A percentile compares a stretch with the other conserved stretches of the same genome.
Conservation (phyloP, 2,888 invertebrate genomes). For the Polymixis lichenea region DNA sequence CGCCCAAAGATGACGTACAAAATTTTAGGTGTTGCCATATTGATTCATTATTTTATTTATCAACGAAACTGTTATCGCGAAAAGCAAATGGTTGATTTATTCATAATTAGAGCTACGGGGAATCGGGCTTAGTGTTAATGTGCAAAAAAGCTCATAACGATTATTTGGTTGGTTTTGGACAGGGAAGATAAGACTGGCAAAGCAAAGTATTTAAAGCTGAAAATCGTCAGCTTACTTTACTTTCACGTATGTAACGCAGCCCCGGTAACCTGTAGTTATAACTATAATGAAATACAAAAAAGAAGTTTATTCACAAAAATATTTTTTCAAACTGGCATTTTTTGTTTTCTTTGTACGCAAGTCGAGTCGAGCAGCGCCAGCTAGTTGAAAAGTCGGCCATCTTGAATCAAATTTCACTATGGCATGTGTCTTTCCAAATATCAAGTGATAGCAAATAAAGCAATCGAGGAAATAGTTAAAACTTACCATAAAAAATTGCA, state of each 20-base stretch:
- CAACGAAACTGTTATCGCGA: neutral
- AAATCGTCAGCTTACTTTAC: neutral
- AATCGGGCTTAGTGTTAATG: neutral
- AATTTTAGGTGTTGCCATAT: conserved; percentile 25
- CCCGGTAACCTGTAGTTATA: neutral
- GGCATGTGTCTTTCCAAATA: conserved; percentile 85
- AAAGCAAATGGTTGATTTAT: conserved; percentile 2
- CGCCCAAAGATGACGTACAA: conserved; percentile 9
- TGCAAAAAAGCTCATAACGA: conserved; percentile 9
- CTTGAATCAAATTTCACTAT: conserved; percentile 85
- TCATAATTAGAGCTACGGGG: neutral
- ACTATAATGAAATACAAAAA: conserved; percentile 15
- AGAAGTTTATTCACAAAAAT: conserved; percentile 5
- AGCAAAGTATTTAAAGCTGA: conserved; percentile 8
- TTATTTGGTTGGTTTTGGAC: conserved; percentile 13
- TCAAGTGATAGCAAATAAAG: conserved; percentile 78
- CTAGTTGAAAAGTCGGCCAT: conserved; percentile 78
- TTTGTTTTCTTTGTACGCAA: conserved; percentile 59
- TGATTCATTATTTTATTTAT: conserved; percentile 3
- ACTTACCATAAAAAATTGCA: conserved; percentile 71
- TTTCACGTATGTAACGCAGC: neutral
- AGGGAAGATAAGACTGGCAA: conserved; percentile 23
- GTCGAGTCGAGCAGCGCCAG: conserved; percentile 47
- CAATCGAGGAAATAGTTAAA: conserved; percentile 67
- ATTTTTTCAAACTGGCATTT: conserved; percentile 78